These are phyloP conservation scores for Benitochromis conjunctus DNA, from an alignment of 2,113 vertebrate species.

Conservation along the genomic window DNA sequence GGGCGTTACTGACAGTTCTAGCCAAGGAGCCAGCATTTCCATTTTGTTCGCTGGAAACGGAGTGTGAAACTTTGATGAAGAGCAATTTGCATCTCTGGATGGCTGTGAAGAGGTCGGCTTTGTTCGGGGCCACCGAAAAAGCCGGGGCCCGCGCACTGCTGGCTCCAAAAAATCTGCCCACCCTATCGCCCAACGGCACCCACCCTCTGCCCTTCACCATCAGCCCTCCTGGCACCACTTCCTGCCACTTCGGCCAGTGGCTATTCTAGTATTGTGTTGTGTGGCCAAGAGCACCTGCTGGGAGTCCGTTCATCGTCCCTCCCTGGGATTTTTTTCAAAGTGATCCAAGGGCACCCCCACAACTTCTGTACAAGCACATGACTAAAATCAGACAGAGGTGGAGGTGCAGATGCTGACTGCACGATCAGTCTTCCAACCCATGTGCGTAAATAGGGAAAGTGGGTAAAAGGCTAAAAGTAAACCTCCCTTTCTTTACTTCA, in stretches of 20 bases:
- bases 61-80: constrained; percentile 74
- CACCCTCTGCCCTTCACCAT: constrained; percentile 49
- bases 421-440: not conserved
- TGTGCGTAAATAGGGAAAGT: not conserved
- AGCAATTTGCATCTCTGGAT: constrained; percentile 75
- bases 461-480: not conserved
- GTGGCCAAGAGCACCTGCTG: constrained; percentile 68
- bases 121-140: constrained; percentile 55
- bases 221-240: constrained; percentile 50
- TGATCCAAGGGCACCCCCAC: constrained; percentile 23
- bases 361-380: not conserved
- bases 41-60: constrained; percentile 66
- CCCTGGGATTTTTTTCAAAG: constrained; percentile 19
- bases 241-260: constrained; percentile 22
- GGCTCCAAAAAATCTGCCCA: constrained; percentile 37
- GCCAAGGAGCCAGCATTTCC: constrained; percentile 48
- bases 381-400: not conserved
- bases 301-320: constrained; percentile 55
- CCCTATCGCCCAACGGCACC: constrained; percentile 39
- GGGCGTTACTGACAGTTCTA: constrained; percentile 38
- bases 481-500: not conserved
- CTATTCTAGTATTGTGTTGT: constrained; percentile 56
- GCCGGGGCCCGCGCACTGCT: constrained; percentile 48
- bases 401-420: not conserved
- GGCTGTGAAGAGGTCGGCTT: constrained; percentile 66